These are phyloP conservation scores for Heliconius ismenius DNA, from an alignment of 2,888 invertebrate species.

Conservation along the genomic window DNA sequence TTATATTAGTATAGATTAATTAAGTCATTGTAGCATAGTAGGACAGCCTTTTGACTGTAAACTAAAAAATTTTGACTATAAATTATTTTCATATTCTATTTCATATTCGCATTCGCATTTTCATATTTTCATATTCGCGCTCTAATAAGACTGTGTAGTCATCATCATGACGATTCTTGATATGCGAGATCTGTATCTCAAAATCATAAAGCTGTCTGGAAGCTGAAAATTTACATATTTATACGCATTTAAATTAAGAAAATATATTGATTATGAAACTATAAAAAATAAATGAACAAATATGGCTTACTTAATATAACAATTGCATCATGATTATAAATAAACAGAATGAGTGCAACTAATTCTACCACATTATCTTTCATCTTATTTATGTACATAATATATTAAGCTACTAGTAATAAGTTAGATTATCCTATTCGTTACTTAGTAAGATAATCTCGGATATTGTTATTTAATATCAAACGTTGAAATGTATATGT, in stretches of 20 bases:
- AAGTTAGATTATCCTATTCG: background rate
- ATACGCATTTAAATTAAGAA: background rate
- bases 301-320: background rate
- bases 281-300: background rate
- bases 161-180: too few relatives aligned
- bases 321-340: background rate
- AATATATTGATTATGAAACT: background rate
- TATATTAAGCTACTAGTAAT: background rate
- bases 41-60: too few relatives aligned
- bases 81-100: too few relatives aligned
- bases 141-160: too few relatives aligned
- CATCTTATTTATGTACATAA: background rate
- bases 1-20: too few relatives aligned
- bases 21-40: too few relatives aligned
- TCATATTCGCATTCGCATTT: too few relatives aligned
- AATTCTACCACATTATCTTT: background rate
- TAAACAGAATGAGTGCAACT: background rate
- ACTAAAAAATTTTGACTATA: too few relatives aligned
- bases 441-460: background rate
- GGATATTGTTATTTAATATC: background rate
- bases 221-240: too few relatives aligned
- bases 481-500: background rate
- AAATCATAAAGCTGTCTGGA: too few relatives aligned
- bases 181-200: too few relatives aligned
- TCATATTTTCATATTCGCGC: too few relatives aligned